Base-by-base conservation (phyloP, 2,797 vertebrate species). In the Oryzias dopingdopingensis region DNA sequence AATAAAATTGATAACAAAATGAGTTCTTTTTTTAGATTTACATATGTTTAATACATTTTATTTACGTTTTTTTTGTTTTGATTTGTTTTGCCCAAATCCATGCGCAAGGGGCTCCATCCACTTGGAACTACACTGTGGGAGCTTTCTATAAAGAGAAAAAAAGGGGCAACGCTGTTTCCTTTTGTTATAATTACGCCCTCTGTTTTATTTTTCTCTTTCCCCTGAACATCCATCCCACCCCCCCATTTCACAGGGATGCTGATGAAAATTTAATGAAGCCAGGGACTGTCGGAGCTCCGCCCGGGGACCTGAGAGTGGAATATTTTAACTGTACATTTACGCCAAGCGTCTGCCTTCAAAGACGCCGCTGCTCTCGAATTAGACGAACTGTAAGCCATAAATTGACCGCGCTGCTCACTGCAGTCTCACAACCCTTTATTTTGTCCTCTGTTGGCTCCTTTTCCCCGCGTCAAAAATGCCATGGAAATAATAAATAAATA, bases 261-360 rank as follows among this genome's bases (percentile, higher is more conserved):
- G 94, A 97, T 98, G 94, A 96, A 98, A 96, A 83, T 94, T 99
- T 97, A 95, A 99, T 98, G 96, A 97, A 95, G 93, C 91, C 91
- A 87, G 96, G 95, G 96, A 96, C 94, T 90, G 92, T 93, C 91
- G 89, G 93, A 94, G 92, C 94, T 92, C 93, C 90, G 94, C 92
- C 95, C 94, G 92, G 96, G 96, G 96, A 97, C 91, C 62, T 40
- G 77, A 86, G 92, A 91, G 91, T 92, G 92, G 96, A 97, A 99
- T 97, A 97, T 97, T 97, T 96, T 96, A 98, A 97, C 96, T 96
- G 95, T 97, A 97, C 95, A 94, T 96, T 97, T 96, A 96, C 94
- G 95, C 93, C 94, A 92, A 95, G 93, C 92, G 95, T 94, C 94
- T 95, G 93, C 91, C 93, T 96, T 96, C 92, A 96, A 96, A 96